A percentile compares a stretch with the other conserved stretches of the same genome.
Conservation (phyloP, 2,888 invertebrate species). For the Cancer borealis region DNA sequence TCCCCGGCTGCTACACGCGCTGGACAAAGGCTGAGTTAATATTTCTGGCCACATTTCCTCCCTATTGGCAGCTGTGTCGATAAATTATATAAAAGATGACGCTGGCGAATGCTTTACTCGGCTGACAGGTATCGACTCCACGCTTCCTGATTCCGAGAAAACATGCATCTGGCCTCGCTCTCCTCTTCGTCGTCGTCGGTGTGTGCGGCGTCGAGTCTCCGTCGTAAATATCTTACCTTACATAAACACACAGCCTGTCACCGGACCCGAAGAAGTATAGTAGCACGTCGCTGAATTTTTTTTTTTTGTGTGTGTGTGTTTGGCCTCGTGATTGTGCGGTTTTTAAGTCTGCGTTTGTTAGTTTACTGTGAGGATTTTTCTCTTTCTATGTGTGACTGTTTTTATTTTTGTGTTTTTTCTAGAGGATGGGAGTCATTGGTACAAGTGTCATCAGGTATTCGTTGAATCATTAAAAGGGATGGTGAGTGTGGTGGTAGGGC, state of each 20-base stretch:
- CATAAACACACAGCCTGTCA: conserved; percentile 28
- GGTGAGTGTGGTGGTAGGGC: neutral
- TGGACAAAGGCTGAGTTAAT: conserved; percentile 46
- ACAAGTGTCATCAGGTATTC: neutral
- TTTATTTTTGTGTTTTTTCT: neutral
- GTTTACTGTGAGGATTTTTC: neutral
- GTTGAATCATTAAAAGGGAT: no score
- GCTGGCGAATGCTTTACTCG: conserved; percentile 24
- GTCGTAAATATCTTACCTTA: neutral
- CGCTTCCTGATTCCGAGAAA: conserved; percentile 21
- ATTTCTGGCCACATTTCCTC: conserved; percentile 37
- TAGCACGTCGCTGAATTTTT: neutral
- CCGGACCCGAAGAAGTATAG: neutral
- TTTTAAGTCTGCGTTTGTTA: neutral
- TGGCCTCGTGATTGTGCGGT: neutral
- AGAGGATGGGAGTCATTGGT: neutral
- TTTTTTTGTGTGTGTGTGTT: neutral
- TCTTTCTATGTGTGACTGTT: neutral
- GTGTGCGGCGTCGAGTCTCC: neutral
- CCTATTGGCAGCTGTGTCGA: conserved; percentile 51
- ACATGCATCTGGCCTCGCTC: conserved; percentile 23
- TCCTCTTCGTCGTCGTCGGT: neutral
- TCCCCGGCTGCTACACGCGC: conserved; percentile 1
- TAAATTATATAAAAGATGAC: conserved; percentile 52
- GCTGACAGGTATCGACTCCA: conserved; percentile 34